Conservation (phyloP, 1,140 invertebrate species). For the Caenorhabditis inopinata region DNA sequence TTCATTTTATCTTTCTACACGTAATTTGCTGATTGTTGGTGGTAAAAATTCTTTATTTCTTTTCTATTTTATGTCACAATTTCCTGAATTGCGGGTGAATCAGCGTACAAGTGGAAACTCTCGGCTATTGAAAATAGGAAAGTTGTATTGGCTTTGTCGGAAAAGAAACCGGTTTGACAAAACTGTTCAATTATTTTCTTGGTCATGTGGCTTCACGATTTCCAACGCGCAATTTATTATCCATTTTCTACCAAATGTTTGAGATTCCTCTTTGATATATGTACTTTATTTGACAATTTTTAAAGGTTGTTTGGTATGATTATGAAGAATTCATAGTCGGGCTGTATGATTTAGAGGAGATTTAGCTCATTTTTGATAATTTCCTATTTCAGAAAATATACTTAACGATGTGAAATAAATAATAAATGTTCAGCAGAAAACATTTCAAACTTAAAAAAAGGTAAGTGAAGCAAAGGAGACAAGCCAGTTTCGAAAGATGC, state of each 20-base stretch:
- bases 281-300: too few species aligned
- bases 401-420: background rate
- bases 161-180: constrained; percentile 15
- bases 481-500: background rate
- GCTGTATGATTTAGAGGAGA: too few species aligned
- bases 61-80: background rate
- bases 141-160: background rate
- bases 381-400: too few species aligned
- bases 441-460: background rate
- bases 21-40: too few species aligned
- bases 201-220: background rate
- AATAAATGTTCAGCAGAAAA: background rate
- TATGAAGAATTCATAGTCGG: too few species aligned
- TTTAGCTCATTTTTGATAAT: too few species aligned
- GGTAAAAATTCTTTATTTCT: background rate
- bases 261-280: background rate
- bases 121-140: background rate
- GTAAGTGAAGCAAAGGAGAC: background rate
- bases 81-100: background rate
- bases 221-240: background rate
- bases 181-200: constrained; percentile 9
- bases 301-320: too few species aligned
- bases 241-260: background rate
- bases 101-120: background rate
- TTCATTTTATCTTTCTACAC: too few species aligned